phyloP scores from a whole-genome alignment of 2,888 invertebrate genomes.

The Tenthredo amoena region DNA sequence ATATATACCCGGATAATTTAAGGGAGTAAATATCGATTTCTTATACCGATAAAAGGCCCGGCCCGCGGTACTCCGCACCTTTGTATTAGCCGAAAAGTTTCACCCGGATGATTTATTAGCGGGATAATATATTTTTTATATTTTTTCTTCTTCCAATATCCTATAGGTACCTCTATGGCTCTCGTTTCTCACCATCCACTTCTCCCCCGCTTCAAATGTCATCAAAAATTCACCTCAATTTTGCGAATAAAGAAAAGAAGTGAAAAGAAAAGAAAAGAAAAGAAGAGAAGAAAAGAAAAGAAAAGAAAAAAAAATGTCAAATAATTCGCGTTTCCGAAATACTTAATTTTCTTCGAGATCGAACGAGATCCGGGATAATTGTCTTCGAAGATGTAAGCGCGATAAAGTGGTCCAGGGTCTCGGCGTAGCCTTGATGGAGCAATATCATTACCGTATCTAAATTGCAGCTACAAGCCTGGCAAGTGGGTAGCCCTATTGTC shows the following conservation, averaged over 20 bases:
- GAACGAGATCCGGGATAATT: constrained; percentile 25
- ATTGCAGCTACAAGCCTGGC: constrained; percentile 53
- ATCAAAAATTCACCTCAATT: background rate
- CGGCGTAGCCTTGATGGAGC: constrained; percentile 37
- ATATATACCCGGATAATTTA: background rate
- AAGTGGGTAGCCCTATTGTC: constrained; percentile 48
- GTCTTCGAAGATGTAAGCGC: constrained; percentile 32
- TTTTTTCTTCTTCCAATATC: background rate
- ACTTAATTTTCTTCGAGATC: background rate
- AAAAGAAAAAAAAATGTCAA: background rate
- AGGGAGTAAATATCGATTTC: constrained; percentile 13
- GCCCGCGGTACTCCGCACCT: constrained; percentile 17
- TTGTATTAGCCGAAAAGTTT: constrained; percentile 24
- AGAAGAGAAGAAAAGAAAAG: no score
- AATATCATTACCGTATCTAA: constrained; percentile 56
- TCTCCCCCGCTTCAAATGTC: background rate
- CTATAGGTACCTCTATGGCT: background rate
- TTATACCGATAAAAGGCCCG: background rate
- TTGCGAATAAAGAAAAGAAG: background rate
- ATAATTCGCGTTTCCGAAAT: background rate
- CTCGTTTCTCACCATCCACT: background rate
- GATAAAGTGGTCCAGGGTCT: constrained; percentile 18
- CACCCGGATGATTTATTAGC: constrained; percentile 20
- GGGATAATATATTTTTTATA: background rate
- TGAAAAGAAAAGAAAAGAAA: background rate